Conservation (phyloP, 2,797 vertebrate species). For the Onychomys torridus region DNA sequence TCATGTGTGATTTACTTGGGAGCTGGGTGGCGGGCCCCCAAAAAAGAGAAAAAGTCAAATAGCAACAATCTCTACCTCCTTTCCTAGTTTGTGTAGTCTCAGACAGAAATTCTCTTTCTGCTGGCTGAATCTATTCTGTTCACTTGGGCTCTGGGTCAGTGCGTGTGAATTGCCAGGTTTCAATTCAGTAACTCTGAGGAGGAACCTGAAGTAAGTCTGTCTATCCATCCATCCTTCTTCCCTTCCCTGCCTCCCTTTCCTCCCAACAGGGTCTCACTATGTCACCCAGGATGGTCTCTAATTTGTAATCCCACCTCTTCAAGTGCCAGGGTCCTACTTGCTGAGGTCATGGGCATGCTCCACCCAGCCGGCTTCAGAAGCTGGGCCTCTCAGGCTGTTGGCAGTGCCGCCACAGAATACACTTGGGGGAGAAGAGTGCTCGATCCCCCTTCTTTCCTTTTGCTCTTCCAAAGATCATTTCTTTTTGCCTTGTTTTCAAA, state of each 20-base stretch:
- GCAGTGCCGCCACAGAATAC: background rate
- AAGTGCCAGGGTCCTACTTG: too few species aligned
- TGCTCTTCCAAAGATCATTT: background rate
- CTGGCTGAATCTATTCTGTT: background rate
- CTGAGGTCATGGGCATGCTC: background rate
- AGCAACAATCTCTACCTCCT: background rate
- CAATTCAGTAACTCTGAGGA: background rate
- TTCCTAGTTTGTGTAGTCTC: background rate
- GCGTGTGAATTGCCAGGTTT: background rate
- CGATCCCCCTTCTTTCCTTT: background rate
- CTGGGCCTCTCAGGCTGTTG: background rate
- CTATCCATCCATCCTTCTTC: background rate
- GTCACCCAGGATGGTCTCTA: background rate
- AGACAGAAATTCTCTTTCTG: background rate
- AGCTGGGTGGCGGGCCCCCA: too few species aligned
- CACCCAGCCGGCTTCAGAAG: background rate
- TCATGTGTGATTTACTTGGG: too few species aligned
- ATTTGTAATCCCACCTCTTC: background rate
- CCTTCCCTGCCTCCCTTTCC: background rate
- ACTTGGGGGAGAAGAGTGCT: background rate
- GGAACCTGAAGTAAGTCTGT: background rate
- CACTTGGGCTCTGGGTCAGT: background rate
- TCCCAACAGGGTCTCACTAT: background rate
- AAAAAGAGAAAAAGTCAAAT: too few species aligned
- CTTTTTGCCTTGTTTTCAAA: background rate